Evolutionary conservation across 2,888 invertebrate genomes (phyloP).

Genomic region (Germaria angustata): DNA sequence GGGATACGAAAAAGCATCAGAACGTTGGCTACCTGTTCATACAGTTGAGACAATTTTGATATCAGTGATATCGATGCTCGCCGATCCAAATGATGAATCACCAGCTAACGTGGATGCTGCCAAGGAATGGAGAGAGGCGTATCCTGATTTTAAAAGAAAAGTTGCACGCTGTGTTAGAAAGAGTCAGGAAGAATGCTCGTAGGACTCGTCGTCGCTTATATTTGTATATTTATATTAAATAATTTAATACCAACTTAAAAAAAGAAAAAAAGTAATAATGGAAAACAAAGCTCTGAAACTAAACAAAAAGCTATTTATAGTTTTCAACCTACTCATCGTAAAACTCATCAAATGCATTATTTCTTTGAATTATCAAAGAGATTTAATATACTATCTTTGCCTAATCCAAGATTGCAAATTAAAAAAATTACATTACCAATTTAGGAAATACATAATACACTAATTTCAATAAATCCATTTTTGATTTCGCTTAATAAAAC

Average conservation of each 20-base stretch:
- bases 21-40: conserved; percentile 99
- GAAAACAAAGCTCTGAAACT: conserved; percentile 27
- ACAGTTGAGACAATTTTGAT: conserved; percentile 99
- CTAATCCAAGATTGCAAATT: conserved; percentile 33
- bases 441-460: conserved; percentile 51
- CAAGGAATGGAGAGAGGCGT: conserved; percentile 99
- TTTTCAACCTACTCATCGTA: conserved; percentile 26
- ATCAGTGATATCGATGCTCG: conserved; percentile 99
- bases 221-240: conserved; percentile 78
- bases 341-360: conserved; percentile 45
- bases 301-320: conserved; percentile 30
- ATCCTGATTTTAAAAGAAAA: conserved; percentile 98
- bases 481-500: conserved; percentile 29
- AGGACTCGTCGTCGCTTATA: conserved; percentile 79
- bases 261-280: conserved; percentile 25
- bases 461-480: conserved; percentile 48
- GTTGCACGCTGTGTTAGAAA: conserved; percentile 98
- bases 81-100: conserved; percentile 99
- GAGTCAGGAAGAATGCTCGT: conserved; percentile 99
- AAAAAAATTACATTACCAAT: conserved; percentile 44
- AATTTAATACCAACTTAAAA: conserved; percentile 69
- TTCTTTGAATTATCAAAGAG: conserved; percentile 38
- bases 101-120: conserved; percentile 99
- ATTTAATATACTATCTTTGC: conserved; percentile 31
- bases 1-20: conserved; percentile 98